Conservation (phyloP, 1,140 invertebrate species). For the Ephestia elutella region DNA sequence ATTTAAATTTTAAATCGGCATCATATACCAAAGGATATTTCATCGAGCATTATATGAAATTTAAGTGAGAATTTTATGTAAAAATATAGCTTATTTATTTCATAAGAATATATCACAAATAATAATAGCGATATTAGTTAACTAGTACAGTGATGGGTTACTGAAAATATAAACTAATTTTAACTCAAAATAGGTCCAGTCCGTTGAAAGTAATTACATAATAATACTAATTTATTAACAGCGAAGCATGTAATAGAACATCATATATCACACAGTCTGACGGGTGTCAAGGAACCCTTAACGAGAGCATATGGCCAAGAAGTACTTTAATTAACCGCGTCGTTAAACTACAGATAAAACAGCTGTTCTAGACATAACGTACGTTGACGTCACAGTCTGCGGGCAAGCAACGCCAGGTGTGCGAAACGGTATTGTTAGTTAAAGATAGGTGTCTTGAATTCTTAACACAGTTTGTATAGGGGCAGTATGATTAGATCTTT, state of each 20-base stretch:
- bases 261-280: not conserved
- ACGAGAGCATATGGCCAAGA: not conserved
- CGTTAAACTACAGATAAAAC: not conserved
- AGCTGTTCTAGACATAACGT: not conserved
- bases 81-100: too few relatives aligned
- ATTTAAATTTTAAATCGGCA: too few relatives aligned
- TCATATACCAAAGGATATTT: too few relatives aligned
- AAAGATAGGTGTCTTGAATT: conserved; percentile 4
- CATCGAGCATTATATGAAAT: too few relatives aligned
- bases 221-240: too few relatives aligned
- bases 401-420: not conserved
- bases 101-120: too few relatives aligned
- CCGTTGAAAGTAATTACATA: not conserved
- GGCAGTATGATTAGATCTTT: not conserved
- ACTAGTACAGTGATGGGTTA: too few relatives aligned
- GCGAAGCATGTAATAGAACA: not conserved
- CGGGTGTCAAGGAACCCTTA: not conserved
- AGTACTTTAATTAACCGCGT: not conserved
- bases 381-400: not conserved
- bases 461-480: not conserved
- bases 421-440: not conserved
- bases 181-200: too few relatives aligned
- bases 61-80: too few relatives aligned
- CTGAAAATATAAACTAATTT: too few relatives aligned
- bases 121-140: too few relatives aligned